phyloP scores from a whole-genome alignment of 37 sponge, comb jelly and placozoan genomes.

The Haliclona indistincta region DNA sequence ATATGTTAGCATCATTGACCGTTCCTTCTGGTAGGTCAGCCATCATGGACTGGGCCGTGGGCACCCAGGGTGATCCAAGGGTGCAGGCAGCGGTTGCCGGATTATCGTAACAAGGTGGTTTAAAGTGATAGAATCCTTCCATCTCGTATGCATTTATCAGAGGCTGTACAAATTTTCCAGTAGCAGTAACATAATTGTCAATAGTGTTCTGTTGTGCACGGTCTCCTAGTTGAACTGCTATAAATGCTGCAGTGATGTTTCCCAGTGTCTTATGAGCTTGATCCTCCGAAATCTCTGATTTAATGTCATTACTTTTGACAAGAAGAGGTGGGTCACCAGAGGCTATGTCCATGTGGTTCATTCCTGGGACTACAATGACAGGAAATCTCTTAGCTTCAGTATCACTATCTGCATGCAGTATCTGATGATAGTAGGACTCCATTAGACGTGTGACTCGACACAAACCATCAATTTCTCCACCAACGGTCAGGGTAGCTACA shows the following conservation, averaged over 20 bases:
- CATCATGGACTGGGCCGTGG: constrained; percentile 43
- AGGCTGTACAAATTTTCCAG: constrained; percentile 52
- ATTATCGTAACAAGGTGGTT: constrained; percentile 74
- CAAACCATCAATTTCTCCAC: constrained; percentile 86
- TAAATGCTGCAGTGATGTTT: constrained; percentile 11
- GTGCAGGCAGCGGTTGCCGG: constrained; percentile 53
- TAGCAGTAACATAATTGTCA: constrained; percentile 1
- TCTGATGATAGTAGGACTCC: constrained; percentile 71
- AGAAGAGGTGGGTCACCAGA: constrained; percentile 41
- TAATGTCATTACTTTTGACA: constrained; percentile 59
- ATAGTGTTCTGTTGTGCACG: neutral
- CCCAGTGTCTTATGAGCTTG: constrained; percentile 58
- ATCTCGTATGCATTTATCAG: constrained; percentile 57
- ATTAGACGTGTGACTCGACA: constrained; percentile 69
- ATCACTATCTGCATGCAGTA: constrained; percentile 8
- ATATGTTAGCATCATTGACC: constrained; percentile 53
- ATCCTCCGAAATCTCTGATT: constrained; percentile 63
- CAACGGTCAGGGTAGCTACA: constrained; percentile 66
- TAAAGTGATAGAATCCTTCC: constrained; percentile 76
- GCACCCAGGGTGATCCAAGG: constrained; percentile 56
- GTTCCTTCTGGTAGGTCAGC: constrained; percentile 36
- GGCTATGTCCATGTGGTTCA: constrained; percentile 76
- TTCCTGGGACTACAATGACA: constrained; percentile 63
- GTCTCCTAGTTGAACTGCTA: neutral
- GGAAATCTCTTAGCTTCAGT: constrained; percentile 40